Evolutionary conservation across 2,888 invertebrate species (phyloP), one percentile per base, ranked within the genome.

Genomic region (Pediacus dermestoides): DNA sequence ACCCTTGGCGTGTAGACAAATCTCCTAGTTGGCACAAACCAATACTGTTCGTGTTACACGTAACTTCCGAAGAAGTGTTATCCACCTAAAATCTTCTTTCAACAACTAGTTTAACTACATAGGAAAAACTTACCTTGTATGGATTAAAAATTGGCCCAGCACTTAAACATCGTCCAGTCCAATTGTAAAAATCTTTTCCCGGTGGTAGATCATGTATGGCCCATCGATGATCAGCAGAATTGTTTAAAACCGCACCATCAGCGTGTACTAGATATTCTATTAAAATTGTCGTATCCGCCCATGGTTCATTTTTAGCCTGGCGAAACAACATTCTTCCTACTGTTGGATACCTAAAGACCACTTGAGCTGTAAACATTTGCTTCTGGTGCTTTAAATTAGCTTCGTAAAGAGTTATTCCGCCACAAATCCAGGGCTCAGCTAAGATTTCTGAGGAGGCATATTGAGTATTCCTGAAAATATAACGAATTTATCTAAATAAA

Each of bases 111-210:
- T 7, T 7, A 18, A 18, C 21, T 18, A n/a, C n/a, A 2, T 18
- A 37, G 11, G 9, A 11, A 9, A 44, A 42, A 16, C 10, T 44
- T 53, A 82, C 79, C 51, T 81, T 78, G 53, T 81, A 81, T 0
- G 93, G 93, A 70, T 93, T 88, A 61, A 75, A 88, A n/a, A 81
- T 72, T 1, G 61, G 63, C 3, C 88, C 91, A 0, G 88, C 78
- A 50, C 88, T 88, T 6, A 88, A 69, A 63, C 93, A 92, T 21
- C 93, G 73, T 26, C 76, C 81, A 15, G 85, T 85, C 93, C 92
- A 93, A 68, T 90, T 88, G 66, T 91, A 91, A 68, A 85, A 93
- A 69, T 94, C 94, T 42, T 78, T 80, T 10, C 88, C 90, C 0
- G 91, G 88, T 0, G 86, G 75, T 48, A 76, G 71, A 39, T 80